Base-by-base conservation (phyloP, 2,113 vertebrate species). In the Prochilodus magdalenae region DNA sequence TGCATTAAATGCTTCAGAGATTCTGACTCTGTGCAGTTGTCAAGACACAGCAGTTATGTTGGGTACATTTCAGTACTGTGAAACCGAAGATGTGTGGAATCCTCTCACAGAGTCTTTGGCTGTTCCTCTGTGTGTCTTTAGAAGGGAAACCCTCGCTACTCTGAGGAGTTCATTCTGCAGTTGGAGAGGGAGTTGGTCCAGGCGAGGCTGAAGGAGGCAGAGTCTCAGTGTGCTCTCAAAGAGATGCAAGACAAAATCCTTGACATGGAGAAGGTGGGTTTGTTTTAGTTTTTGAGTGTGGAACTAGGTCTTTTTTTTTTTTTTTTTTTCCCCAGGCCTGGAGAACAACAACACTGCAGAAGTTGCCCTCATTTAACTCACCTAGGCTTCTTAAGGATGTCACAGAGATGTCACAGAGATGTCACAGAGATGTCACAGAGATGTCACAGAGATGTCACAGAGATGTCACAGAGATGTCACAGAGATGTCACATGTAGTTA, bases 191-290 rank as follows among this genome's bases (percentile, higher is more conserved):
- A 99, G 88, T 91, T 99, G 60, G 97, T 99, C 5, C 96, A 99
- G 90, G 97, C 97, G 79, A 93, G 97, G 59, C 93, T 99, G 85
- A 96, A 95, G 87, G 97, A 99, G 92, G 98, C 98, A 0, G 98
- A 99, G 88, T 97, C 97, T 78, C 97, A 97, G 82, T 99, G 97
- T 88, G 98, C 98, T 0, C 92, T 99, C 79, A 98, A 97, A 89
- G 98, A 99, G 88, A 99, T 99, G 98, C 98, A 99, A 86, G 97
- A 99, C 93, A 99, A 99, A 91, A 93, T 99, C 88, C 92, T 99
- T 78, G 96, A 98, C 47, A 97, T 99, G 77, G 97, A 99, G 90
- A 96, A 97, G 96, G 98, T 98, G 86, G 5, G 57, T 66, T 51
- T 0, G 5, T 29, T 59, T 60, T 5, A 13, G n/a, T n/a, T n/a